Evolutionary conservation across 2,113 vertebrate species (phyloP).

Genomic region (Emydura subglobosa): DNA sequence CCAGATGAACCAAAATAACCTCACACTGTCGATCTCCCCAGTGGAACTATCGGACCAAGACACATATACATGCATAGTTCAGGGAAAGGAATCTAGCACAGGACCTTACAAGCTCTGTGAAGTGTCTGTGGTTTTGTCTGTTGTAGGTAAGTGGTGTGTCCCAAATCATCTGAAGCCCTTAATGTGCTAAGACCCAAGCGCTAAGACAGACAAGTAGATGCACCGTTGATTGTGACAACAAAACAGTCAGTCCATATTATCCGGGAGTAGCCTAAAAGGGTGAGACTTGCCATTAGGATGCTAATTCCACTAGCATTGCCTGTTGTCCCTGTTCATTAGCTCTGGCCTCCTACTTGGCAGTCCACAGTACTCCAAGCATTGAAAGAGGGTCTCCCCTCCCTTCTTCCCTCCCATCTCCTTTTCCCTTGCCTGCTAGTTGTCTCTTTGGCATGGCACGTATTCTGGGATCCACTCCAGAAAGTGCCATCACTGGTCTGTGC

Average conservation of each 20-base stretch:
- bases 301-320: background rate
- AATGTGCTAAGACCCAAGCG: background rate
- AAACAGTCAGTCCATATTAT: background rate
- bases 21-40: constrained; percentile 59
- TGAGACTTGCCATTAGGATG: background rate
- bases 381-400: background rate
- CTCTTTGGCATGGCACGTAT: background rate
- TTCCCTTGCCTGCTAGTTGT: background rate
- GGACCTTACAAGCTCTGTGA: background rate
- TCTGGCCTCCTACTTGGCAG: background rate
- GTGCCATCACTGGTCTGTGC: background rate
- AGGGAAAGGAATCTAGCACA: background rate
- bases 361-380: background rate
- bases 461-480: background rate
- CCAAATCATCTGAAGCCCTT: background rate
- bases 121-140: background rate
- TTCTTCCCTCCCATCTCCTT: background rate
- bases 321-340: background rate
- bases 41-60: constrained; percentile 65
- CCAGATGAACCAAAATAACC: constrained; percentile 14
- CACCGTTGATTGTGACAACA: background rate
- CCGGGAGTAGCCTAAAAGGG: background rate
- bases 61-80: constrained; percentile 71
- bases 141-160: constrained; percentile 74
- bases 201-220: background rate